phyloP scores from a whole-genome alignment of 2,797 vertebrate species.

The Xyrichtys novacula region DNA sequence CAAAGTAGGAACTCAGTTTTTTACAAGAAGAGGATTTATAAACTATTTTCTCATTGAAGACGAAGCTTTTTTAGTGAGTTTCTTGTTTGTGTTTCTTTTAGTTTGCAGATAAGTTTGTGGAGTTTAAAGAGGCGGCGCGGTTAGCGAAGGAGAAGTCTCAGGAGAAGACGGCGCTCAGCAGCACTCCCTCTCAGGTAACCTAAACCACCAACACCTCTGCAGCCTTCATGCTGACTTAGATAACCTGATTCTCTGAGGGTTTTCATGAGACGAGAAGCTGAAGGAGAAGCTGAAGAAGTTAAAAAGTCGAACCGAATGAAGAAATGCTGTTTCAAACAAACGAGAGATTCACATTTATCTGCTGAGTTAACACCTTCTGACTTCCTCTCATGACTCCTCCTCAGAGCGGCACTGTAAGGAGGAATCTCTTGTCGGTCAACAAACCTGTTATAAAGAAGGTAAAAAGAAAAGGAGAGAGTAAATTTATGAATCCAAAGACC shows the following conservation, averaged over 20 bases:
- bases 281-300: too few relatives aligned
- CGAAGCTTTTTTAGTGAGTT: background rate
- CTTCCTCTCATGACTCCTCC: slow-evolving; percentile 41
- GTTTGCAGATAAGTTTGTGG: slow-evolving; percentile 99
- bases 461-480: slow-evolving; percentile 42
- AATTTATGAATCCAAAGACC: background rate
- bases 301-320: too few relatives aligned
- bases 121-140: slow-evolving; percentile 98
- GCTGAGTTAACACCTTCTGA: slow-evolving; percentile 24
- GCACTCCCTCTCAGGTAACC: slow-evolving; percentile 95
- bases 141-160: slow-evolving; percentile 98
- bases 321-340: too few relatives aligned
- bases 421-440: slow-evolving; percentile 73
- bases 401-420: slow-evolving; percentile 69
- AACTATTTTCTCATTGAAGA: too few relatives aligned
- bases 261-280: too few relatives aligned
- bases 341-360: background rate
- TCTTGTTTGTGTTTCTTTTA: slow-evolving; percentile 54
- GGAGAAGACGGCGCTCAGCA: slow-evolving; percentile 97
- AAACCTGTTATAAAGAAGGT: slow-evolving; percentile 78
- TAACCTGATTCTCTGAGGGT: background rate
- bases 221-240: background rate
- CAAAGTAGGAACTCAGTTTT: slow-evolving; percentile 88
- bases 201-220: background rate
- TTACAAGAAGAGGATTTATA: too few relatives aligned